Evolutionary conservation across 1,140 invertebrate species (phyloP).

Genomic region (Oncopodura yosiiana): DNA sequence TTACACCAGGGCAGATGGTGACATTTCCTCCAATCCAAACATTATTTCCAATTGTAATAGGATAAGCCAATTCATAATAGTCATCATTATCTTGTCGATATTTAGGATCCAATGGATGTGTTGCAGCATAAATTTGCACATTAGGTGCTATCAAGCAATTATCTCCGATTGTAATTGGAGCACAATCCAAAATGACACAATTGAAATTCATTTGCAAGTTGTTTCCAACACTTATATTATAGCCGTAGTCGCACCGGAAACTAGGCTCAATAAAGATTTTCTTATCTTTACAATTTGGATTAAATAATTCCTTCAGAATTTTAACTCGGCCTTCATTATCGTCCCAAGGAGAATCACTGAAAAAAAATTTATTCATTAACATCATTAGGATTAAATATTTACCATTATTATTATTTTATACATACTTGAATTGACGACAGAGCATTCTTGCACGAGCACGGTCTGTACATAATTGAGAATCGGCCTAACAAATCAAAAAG

Average conservation of each 20-base stretch:
- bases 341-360: neutral
- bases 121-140: slow-evolving; percentile 27
- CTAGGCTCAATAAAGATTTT: slow-evolving; percentile 18
- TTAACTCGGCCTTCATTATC: slow-evolving; percentile 5
- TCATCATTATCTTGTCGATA: slow-evolving; percentile 17
- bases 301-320: slow-evolving; percentile 11
- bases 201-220: slow-evolving; percentile 30
- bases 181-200: slow-evolving; percentile 29
- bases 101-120: slow-evolving; percentile 25
- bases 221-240: slow-evolving; percentile 24
- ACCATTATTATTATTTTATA: too few relatives aligned
- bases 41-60: slow-evolving; percentile 24
- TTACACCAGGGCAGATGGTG: slow-evolving; percentile 35
- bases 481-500: too few relatives aligned
- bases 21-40: slow-evolving; percentile 35
- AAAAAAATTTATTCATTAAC: too few relatives aligned
- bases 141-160: slow-evolving; percentile 23
- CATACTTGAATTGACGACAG: too few relatives aligned
- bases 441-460: too few relatives aligned
- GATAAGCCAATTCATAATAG: slow-evolving; percentile 18
- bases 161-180: slow-evolving; percentile 26
- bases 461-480: too few relatives aligned
- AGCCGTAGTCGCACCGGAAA: slow-evolving; percentile 25
- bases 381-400: too few relatives aligned
- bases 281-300: slow-evolving; percentile 11